These are phyloP conservation scores for Dromococcyx pavoninus DNA, from an alignment of 2,797 vertebrate genomes.

Conservation along the genomic window DNA sequence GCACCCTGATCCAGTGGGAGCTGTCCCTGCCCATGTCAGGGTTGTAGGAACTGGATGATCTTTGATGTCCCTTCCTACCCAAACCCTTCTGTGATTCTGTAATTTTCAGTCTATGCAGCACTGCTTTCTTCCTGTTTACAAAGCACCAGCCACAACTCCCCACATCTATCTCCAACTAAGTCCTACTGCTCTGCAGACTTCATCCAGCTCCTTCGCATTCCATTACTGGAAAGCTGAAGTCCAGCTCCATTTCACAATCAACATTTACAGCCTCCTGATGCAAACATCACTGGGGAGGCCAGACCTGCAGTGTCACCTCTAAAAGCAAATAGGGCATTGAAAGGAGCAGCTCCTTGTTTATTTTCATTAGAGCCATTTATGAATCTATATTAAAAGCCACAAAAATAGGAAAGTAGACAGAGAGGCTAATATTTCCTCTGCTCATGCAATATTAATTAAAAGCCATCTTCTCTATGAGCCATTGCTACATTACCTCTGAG, in stretches of 20 bases:
- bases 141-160: neutral
- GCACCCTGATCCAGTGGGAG: no score
- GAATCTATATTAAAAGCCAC: conserved; percentile 59
- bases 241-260: neutral
- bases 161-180: accelerated
- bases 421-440: conserved; percentile 56
- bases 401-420: conserved; percentile 68
- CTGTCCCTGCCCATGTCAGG: no score
- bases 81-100: no score
- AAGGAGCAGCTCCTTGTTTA: neutral
- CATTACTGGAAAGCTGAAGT: neutral
- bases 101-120: neutral
- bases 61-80: no score
- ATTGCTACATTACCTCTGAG: conserved; percentile 59
- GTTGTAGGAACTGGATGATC: no score
- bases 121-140: neutral
- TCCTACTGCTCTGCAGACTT: neutral
- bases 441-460: conserved; percentile 77
- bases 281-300: neutral
- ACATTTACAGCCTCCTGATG: neutral
- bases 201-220: neutral
- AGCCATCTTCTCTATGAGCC: conserved; percentile 48
- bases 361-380: conserved; percentile 25
- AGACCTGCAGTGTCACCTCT: neutral
- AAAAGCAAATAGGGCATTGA: neutral